Percentiles rank a stretch among this genome's conserved stretches.
These are phyloP conservation scores for Diacarnus erythraeanus DNA, from an alignment of 37 sponge, comb jelly and placozoan species.

Conservation along the genomic window DNA sequence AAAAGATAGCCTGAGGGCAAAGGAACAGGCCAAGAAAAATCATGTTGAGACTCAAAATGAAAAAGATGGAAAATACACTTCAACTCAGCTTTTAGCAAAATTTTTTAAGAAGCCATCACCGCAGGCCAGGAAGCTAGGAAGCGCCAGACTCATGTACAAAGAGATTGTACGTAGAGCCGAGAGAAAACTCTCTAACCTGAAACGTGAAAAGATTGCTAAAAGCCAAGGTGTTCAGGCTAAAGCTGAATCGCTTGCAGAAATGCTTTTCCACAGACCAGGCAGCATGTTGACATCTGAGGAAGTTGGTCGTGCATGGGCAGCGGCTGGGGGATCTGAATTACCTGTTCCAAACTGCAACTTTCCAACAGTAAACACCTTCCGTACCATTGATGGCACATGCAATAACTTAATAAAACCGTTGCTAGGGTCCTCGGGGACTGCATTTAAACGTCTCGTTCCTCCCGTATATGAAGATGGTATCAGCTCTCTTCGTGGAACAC, in stretches of 20 bases:
- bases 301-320: conserved; percentile 26
- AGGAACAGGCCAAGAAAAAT: conserved; percentile 11
- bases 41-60: background rate
- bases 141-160: conserved; percentile 29
- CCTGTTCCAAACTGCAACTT: conserved; percentile 20
- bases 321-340: conserved; percentile 4
- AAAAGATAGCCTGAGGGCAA: background rate
- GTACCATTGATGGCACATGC: conserved; percentile 85
- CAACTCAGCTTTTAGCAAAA: conserved; percentile 9
- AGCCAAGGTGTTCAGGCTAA: conserved; percentile 18
- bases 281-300: conserved; percentile 34
- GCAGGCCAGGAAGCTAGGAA: conserved; percentile 25
- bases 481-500: conserved; percentile 34
- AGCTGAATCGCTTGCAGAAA: conserved; percentile 49
- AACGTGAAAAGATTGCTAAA: background rate
- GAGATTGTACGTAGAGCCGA: conserved; percentile 50
- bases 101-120: conserved; percentile 48
- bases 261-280: conserved; percentile 52
- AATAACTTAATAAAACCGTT: conserved; percentile 76
- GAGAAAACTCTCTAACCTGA: conserved; percentile 33
- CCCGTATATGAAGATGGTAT: conserved; percentile 84
- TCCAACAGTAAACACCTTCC: conserved; percentile 16
- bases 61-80: conserved; percentile 27
- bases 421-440: conserved; percentile 66
- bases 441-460: conserved; percentile 58